Conservation (phyloP, 2,888 invertebrate species). For the Acanthacorydalis orientalis region DNA sequence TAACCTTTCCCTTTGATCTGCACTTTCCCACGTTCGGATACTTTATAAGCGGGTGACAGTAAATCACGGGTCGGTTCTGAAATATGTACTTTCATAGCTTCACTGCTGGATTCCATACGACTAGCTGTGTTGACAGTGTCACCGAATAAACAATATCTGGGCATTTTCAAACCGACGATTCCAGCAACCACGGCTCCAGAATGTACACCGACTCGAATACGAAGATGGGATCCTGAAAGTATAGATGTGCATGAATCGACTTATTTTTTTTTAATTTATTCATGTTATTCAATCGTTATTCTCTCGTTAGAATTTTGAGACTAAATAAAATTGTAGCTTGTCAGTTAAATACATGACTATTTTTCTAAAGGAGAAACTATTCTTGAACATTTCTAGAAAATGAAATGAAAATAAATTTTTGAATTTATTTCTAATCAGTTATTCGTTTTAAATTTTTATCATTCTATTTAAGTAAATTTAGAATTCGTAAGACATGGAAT, state of each 20-base stretch:
- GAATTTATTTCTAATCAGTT: no score
- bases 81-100: slow-evolving; percentile 89
- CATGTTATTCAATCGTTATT: no score
- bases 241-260: not conserved
- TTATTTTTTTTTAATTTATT: not conserved
- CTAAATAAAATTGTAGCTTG: no score
- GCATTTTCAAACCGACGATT: slow-evolving; percentile 89
- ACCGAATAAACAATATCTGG: slow-evolving; percentile 72
- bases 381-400: no score
- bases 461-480: no score
- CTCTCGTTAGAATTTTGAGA: no score
- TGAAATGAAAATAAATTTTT: no score
- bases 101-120: slow-evolving; percentile 82
- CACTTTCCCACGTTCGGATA: slow-evolving; percentile 66
- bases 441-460: no score
- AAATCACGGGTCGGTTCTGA: slow-evolving; percentile 73
- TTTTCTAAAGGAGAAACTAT: no score
- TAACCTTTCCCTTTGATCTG: slow-evolving; percentile 81
- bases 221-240: slow-evolving; percentile 52
- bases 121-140: slow-evolving; percentile 86
- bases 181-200: slow-evolving; percentile 87
- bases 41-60: slow-evolving; percentile 54
- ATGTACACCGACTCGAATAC: slow-evolving; percentile 75
- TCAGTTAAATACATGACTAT: no score
- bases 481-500: no score